Conservation (phyloP, 2,113 vertebrate species). For the Circaetus cinerascens region DNA sequence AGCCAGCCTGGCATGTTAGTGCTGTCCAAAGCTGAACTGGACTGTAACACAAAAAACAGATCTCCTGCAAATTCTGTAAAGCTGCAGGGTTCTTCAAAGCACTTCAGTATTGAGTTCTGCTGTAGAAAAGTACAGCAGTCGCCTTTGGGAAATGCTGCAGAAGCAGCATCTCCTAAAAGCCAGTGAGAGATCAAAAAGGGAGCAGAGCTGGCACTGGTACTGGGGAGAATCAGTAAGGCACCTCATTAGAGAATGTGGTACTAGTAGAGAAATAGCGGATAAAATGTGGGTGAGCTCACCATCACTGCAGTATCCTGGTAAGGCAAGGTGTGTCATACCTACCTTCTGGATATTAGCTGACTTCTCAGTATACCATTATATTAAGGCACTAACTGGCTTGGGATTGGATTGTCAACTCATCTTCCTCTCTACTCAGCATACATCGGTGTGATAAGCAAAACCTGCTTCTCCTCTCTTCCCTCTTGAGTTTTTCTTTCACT, state of each 20-base stretch:
- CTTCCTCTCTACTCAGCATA: not conserved
- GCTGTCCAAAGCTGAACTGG: not conserved
- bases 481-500: not conserved
- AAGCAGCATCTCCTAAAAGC: not conserved
- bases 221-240: not conserved
- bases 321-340: not conserved
- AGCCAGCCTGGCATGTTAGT: not conserved
- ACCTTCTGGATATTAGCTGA: no score
- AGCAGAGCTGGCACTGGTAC: not conserved
- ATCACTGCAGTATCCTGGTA: not conserved
- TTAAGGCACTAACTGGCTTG: not conserved
- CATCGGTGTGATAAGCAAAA: not conserved
- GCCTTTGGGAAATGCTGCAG: not conserved
- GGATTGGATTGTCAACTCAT: not conserved
- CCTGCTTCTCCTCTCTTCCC: not conserved
- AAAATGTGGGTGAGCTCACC: not conserved
- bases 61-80: not conserved
- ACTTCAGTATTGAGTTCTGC: not conserved
- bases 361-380: not conserved
- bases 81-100: not conserved
- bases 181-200: not conserved
- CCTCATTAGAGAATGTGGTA: accelerated
- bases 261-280: not conserved
- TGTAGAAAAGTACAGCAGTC: not conserved
- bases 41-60: not conserved